Base-by-base conservation (phyloP, 2,888 invertebrate species). In the Oligia latruncula region DNA sequence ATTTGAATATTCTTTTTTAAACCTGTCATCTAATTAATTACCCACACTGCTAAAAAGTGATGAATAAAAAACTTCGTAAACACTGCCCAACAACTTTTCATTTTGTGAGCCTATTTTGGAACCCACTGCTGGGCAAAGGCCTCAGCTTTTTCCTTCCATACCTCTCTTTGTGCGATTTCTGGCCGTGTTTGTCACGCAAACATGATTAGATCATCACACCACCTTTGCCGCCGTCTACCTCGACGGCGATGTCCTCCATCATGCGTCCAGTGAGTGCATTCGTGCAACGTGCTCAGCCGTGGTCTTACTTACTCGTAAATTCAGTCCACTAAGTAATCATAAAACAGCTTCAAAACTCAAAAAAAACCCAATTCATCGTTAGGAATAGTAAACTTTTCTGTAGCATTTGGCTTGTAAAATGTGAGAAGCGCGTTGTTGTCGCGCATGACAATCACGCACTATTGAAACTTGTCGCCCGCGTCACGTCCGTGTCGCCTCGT, bases 391-490 rank as follows among this genome's bases (percentile, higher is more conserved):
- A 77, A 80, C 62, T 77, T 67, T 65, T 76, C 74, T 70, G 87
- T 67, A 67, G 77, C 75, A 73, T 74, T 80, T 66, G 75, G 78
- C 78, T 84, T 78, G 87, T 87, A 78, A 81, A 83, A 83, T 73
- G 68, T 79, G 65, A 74, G 68, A 71, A 43, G 66, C 13, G 49
- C 62, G 75, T 73, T 78, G 84, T 67, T 71, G 80, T 46, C 71
- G 77, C 79, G 88, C 87, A 81, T 88, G 43, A 77, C 85, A 88
- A 88, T 78, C 78, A 68, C 49, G 78, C 66, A 74, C 84, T 82
- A 89, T 89, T 89, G 89, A 88, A 89, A 87, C 80, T 89, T 88
- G 84, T 84, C 87, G 88, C 86, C 84, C 87, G 74, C 83, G 79
- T 88, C 90, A 89, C 89, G 90, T 88, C 66, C 64, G 64, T 65